Evolutionary conservation across 1,140 invertebrate genomes (phyloP).

Genomic region (Galleria mellonella): DNA sequence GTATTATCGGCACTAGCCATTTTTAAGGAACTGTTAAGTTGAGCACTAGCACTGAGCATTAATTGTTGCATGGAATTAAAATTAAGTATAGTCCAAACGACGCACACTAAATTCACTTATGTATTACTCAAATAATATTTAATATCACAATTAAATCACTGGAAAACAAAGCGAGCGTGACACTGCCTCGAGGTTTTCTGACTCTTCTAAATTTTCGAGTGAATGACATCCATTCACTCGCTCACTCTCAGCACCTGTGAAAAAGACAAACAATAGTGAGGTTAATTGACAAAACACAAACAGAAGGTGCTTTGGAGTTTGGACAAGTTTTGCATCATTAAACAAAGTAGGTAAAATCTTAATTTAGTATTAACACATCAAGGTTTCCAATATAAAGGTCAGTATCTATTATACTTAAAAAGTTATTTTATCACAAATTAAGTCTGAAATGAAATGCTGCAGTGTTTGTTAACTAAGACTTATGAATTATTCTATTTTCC

Average conservation of each 20-base stretch:
- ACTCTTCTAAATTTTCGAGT: conserved; percentile 21
- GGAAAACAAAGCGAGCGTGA: conserved; percentile 12
- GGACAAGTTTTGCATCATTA: conserved; percentile 33
- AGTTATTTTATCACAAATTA: too few species aligned
- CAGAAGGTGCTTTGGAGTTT: conserved; percentile 1
- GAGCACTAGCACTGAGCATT: conserved; percentile 31
- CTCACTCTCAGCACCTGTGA: conserved; percentile 33
- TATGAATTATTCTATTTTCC: too few species aligned
- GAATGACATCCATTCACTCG: conserved; percentile 15
- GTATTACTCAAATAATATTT: conserved; percentile 5
- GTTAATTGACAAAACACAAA: conserved; percentile 39
- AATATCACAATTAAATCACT: not conserved
- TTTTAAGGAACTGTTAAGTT: conserved; percentile 45
- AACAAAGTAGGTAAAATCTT: conserved; percentile 15
- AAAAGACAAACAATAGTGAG: conserved; percentile 40
- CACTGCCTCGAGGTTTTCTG: conserved; percentile 22
- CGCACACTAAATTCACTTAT: not conserved
- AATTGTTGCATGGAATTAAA: conserved; percentile 34
- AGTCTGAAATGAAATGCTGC: too few species aligned
- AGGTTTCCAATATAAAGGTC: conserved; percentile 14
- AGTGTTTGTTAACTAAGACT: too few species aligned
- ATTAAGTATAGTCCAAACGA: conserved; percentile 12
- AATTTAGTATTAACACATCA: conserved; percentile 20
- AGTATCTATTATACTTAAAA: too few species aligned
- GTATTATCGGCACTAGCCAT: conserved; percentile 42